Evolutionary conservation across 1,140 invertebrate species (phyloP).

Genomic region (Diorhabda sublineata): DNA sequence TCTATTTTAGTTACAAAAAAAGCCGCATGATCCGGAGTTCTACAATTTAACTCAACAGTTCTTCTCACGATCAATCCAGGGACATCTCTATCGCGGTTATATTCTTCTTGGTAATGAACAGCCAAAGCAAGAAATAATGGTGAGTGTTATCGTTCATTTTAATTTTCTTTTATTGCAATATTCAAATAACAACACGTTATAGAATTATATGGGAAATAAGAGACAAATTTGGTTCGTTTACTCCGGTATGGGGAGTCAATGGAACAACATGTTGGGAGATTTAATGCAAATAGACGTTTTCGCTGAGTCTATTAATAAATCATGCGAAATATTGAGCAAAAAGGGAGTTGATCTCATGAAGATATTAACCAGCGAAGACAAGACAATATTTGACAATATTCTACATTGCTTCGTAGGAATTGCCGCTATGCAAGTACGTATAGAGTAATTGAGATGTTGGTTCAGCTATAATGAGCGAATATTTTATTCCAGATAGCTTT

Average conservation of each 20-base stretch:
- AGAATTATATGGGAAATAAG: conserved; percentile 49
- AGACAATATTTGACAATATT: conserved; percentile 74
- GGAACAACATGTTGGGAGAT: conserved; percentile 60
- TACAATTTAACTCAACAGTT: conserved; percentile 52
- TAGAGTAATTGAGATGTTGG: too few species aligned
- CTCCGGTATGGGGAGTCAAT: conserved; percentile 69
- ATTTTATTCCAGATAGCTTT: conserved; percentile 67
- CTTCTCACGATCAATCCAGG: conserved; percentile 51
- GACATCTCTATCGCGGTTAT: conserved; percentile 60
- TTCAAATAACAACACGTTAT: conserved; percentile 34
- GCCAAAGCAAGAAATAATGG: conserved; percentile 37
- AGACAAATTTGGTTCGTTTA: conserved; percentile 59
- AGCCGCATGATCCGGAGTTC: conserved; percentile 52
- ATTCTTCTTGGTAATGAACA: conserved; percentile 46
- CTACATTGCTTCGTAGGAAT: conserved; percentile 88
- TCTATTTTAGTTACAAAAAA: conserved; percentile 35
- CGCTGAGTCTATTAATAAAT: conserved; percentile 61
- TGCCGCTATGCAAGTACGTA: conserved; percentile 74
- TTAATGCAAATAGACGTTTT: conserved; percentile 65
- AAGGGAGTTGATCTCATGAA: conserved; percentile 75
- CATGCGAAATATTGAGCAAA: conserved; percentile 65
- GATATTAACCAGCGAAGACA: conserved; percentile 71
- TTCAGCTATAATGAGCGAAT: neutral
- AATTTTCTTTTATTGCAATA: neutral
- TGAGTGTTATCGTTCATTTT: conserved; percentile 18